These are phyloP conservation scores for Linepithema humile DNA, from an alignment of 1,140 invertebrate species.

Conservation along the genomic window DNA sequence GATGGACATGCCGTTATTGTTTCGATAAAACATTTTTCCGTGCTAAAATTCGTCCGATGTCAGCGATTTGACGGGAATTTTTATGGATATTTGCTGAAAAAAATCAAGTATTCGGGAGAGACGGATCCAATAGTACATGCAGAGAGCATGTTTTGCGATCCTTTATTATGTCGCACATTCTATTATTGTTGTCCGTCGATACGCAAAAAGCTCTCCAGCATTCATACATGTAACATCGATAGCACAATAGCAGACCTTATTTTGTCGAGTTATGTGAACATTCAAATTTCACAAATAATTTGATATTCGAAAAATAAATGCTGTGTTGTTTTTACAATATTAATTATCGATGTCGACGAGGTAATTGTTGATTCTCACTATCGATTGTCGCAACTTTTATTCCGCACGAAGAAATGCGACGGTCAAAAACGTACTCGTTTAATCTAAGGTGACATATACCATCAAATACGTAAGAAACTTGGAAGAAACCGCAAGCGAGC, in stretches of 20 bases:
- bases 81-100: constrained; percentile 34
- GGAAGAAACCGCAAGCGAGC: constrained; percentile 43
- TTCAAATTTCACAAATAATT: background rate
- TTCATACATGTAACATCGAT: background rate
- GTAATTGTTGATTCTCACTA: background rate
- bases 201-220: background rate
- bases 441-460: constrained; percentile 23
- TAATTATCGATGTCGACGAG: too few relatives aligned
- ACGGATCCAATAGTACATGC: background rate
- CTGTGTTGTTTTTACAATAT: too few relatives aligned
- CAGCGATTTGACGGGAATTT: constrained; percentile 31
- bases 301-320: background rate
- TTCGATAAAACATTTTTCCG: background rate
- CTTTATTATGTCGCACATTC: constrained; percentile 46
- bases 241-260: background rate
- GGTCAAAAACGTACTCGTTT: constrained; percentile 17
- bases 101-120: background rate
- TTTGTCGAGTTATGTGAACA: background rate
- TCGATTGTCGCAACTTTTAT: background rate
- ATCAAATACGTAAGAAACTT: constrained; percentile 24
- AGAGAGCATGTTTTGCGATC: constrained; percentile 7
- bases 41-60: background rate
- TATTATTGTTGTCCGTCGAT: constrained; percentile 49
- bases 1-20: background rate
- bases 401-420: background rate